Evolutionary conservation across 2,888 invertebrate species (phyloP), one percentile per base, ranked within the genome.

Genomic region (Cephus rjabovi): DNA sequence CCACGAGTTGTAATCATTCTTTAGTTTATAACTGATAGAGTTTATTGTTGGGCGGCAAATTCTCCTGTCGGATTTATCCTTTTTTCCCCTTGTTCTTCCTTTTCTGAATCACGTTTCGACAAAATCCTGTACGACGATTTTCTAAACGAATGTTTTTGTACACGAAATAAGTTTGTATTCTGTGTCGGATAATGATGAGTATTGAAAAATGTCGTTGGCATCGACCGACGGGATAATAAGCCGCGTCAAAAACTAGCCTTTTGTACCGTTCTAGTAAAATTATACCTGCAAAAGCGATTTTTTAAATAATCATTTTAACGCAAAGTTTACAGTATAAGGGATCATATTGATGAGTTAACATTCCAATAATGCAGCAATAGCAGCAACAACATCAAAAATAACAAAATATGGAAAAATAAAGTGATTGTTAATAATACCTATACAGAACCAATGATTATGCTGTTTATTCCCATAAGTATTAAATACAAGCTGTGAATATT

Each of bases 311-410:
- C 3, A 76, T 78, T 78, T 77, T 81, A 75, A 82, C 78, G 77
- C 80, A 79, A 73, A 73, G 77, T 73, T 76, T 71, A 31, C 71
- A 31, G 9, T 15, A 71, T 71, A 71, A 71, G 71, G 71, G 71
- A 71, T 31, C 71, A 71, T 31, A 33, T 71, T 71, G 31, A 71
- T 23, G 23, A 71, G 31, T 87, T 86, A 86, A 86, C 84, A 85
- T 86, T 88, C 84, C 85, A 82, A 81, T 85, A 85, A 86, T 81
- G 82, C 83, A 83, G 79, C 81, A 82, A 56, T 56, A 56, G 40
- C 40, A 56, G 40, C 23, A 23, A 9, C 23, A 56, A 56, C 40
- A 56, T 23, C 40, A 56, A 23, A 9, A 56, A 56, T 56, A 56
- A 56, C 40, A 77, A 83, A 76, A 79, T 80, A 79, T 71, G 75